These are phyloP conservation scores for Chrysemys picta DNA, from an alignment of 2,113 vertebrate genomes.

Conservation along the genomic window DNA sequence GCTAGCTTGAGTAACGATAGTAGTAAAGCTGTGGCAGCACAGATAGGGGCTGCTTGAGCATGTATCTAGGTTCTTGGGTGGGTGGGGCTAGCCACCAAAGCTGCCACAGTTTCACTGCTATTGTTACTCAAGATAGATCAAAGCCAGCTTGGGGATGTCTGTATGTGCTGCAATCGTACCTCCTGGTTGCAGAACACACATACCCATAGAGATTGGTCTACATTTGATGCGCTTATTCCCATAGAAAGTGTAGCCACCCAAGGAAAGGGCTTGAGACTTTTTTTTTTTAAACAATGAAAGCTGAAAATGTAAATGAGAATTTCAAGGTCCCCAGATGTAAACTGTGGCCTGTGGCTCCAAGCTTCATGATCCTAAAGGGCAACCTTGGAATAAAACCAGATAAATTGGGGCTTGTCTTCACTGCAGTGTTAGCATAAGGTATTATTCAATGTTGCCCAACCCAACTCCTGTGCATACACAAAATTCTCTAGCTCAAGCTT, in stretches of 20 bases:
- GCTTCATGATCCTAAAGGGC: not conserved
- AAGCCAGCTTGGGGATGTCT: not conserved
- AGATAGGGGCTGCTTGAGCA: not conserved
- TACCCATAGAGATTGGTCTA: not conserved
- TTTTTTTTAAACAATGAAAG: rapidly evolving
- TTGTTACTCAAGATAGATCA: not conserved
- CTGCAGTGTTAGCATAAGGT: not conserved
- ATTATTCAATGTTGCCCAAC: rapidly evolving
- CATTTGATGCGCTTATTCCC: not conserved
- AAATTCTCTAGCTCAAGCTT: not conserved
- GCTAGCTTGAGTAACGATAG: no score
- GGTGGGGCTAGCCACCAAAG: not conserved
- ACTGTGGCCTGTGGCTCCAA: not conserved
- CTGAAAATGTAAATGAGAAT: not conserved
- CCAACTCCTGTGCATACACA: not conserved
- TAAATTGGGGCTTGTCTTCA: not conserved
- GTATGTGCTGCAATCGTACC: not conserved
- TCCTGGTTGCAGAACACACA: not conserved
- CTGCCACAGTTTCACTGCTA: not conserved
- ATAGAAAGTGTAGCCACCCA: not conserved
- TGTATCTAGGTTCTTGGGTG: not conserved
- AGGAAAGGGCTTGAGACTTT: not conserved
- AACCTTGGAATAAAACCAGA: not conserved
- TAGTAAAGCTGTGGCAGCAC: not conserved
- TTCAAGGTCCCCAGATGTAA: not conserved